A percentile compares a stretch with the other conserved stretches of the same genome.
phyloP scores from a whole-genome alignment of 2,888 invertebrate genomes.

The Diplolepis rosae region DNA sequence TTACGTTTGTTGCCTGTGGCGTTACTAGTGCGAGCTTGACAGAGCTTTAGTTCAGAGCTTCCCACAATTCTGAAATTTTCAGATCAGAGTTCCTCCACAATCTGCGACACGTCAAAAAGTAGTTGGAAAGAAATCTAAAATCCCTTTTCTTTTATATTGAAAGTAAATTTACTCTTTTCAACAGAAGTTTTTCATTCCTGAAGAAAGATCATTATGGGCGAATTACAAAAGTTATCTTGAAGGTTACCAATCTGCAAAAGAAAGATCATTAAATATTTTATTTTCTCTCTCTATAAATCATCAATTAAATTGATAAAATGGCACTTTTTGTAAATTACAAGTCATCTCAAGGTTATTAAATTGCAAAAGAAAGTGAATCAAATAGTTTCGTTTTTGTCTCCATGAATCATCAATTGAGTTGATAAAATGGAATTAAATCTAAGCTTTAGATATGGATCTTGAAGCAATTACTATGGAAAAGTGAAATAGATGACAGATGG shows the following conservation, averaged over 20 bases:
- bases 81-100: conserved; percentile 14
- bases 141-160: not conserved
- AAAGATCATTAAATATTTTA: too few relatives aligned
- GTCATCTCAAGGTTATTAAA: too few relatives aligned
- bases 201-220: not conserved
- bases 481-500: not conserved
- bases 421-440: not conserved
- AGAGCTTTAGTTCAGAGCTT: conserved; percentile 18
- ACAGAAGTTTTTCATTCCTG: not conserved
- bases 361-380: too few relatives aligned
- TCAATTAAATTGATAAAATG: too few relatives aligned
- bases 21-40: conserved; percentile 1
- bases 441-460: not conserved
- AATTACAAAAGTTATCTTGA: not conserved
- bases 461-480: not conserved
- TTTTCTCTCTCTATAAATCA: too few relatives aligned
- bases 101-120: conserved; percentile 9
- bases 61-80: conserved; percentile 24
- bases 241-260: too few relatives aligned
- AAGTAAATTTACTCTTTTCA: not conserved
- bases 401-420: not conserved
- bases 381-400: too few relatives aligned
- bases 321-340: too few relatives aligned
- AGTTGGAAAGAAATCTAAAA: conserved; percentile 18
- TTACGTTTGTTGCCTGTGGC: conserved; percentile 27